phyloP scores from a whole-genome alignment of 2,797 vertebrate genomes.

The Coendou prehensilis region DNA sequence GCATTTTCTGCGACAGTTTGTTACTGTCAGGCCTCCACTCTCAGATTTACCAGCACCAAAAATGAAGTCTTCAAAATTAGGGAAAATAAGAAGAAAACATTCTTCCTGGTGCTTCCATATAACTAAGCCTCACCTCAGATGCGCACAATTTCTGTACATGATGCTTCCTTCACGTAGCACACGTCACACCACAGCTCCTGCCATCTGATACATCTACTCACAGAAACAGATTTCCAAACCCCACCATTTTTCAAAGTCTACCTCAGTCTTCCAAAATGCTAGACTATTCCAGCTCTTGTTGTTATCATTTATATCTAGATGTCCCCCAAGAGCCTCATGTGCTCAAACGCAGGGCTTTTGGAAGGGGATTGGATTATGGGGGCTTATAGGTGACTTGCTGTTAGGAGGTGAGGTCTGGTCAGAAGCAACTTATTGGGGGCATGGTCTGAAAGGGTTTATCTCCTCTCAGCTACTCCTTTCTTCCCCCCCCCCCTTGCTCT shows the following conservation, averaged over 20 bases:
- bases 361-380: neutral
- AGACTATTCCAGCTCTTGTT: neutral
- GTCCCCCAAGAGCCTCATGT: neutral
- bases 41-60: constrained; percentile 17
- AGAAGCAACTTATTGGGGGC: neutral
- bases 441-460: neutral
- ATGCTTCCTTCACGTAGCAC: neutral
- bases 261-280: constrained; percentile 15
- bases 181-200: neutral
- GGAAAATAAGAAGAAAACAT: neutral
- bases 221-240: neutral
- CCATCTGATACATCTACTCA: neutral
- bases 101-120: neutral
- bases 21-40: constrained; percentile 2
- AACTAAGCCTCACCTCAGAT: neutral
- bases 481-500: neutral
- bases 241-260: neutral
- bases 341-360: neutral
- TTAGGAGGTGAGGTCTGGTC: neutral
- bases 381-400: neutral
- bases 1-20: neutral
- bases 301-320: neutral
- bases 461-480: neutral
- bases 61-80: neutral
- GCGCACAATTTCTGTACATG: neutral